A percentile compares a stretch with the other conserved stretches of the same genome.
phyloP scores from a whole-genome alignment of 2,888 invertebrate genomes.

The Eristalinus sepulchralis region DNA sequence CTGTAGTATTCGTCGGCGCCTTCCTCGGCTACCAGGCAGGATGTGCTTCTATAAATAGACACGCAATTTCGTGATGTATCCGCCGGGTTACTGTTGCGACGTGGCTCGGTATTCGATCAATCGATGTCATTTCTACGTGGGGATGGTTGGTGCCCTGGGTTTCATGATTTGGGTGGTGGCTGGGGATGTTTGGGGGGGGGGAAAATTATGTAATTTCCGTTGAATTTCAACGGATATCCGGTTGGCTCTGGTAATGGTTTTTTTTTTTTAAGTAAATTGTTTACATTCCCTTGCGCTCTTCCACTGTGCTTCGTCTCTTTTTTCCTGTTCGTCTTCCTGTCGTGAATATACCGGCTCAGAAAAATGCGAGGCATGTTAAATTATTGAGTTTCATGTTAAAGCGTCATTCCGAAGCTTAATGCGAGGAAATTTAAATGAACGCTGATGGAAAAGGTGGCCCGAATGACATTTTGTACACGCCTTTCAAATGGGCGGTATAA shows the following conservation, averaged over 20 bases:
- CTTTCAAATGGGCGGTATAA: too few species aligned
- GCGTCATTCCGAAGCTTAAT: not conserved
- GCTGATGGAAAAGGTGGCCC: not conserved
- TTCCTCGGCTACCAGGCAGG: conserved; percentile 2
- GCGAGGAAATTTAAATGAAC: not conserved
- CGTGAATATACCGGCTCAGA: not conserved
- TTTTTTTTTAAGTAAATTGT: conserved; percentile 35
- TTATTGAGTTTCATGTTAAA: not conserved
- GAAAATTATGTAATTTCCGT: conserved; percentile 66
- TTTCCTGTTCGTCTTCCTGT: not conserved
- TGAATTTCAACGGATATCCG: conserved; percentile 60
- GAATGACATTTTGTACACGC: too few species aligned
- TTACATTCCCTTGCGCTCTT: not conserved
- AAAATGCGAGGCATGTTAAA: not conserved
- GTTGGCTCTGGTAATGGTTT: conserved; percentile 43
- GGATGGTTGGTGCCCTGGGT: not conserved
- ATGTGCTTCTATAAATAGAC: conserved; percentile 47
- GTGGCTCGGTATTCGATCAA: conserved; percentile 46
- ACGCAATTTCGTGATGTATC: conserved; percentile 42
- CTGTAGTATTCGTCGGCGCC: not conserved
- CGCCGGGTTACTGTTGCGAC: conserved; percentile 14
- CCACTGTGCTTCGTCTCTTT: not conserved
- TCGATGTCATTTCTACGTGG: conserved; percentile 31
- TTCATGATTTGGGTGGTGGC: not conserved
- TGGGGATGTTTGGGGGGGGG: not conserved